These are phyloP conservation scores for Trimorus sp. DNA, from an alignment of 2,888 invertebrate genomes.

Conservation along the genomic window DNA sequence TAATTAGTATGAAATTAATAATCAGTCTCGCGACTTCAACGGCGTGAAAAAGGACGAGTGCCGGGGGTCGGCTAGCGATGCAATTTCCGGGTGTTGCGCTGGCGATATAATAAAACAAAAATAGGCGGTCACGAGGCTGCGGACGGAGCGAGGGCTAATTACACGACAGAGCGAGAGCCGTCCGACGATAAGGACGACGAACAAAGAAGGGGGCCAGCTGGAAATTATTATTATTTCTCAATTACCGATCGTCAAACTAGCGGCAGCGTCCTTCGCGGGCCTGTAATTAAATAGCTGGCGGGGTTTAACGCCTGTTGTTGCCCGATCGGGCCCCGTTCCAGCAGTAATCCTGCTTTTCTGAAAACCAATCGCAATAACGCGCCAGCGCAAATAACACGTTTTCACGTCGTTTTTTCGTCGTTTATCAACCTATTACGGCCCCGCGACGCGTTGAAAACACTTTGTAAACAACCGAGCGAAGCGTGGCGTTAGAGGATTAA, in stretches of 20 bases:
- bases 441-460: conserved; percentile 6
- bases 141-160: conserved; percentile 62
- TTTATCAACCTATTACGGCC: conserved; percentile 42
- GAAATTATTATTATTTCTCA: conserved; percentile 76
- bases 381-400: conserved; percentile 41
- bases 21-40: conserved; percentile 39
- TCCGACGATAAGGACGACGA: conserved; percentile 47
- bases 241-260: conserved; percentile 72
- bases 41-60: conserved; percentile 44
- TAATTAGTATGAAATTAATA: conserved; percentile 59
- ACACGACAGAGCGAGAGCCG: conserved; percentile 58
- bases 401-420: conserved; percentile 41
- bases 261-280: conserved; percentile 67
- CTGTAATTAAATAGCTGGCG: conserved; percentile 75
- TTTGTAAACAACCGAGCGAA: conserved; percentile 32
- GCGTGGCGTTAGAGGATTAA: conserved; percentile 53
- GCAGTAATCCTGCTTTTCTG: conserved; percentile 55
- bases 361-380: conserved; percentile 55
- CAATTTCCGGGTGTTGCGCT: conserved; percentile 67
- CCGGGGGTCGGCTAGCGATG: conserved; percentile 47
- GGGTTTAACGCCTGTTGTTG: conserved; percentile 74
- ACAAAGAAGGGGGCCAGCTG: conserved; percentile 68
- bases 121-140: conserved; percentile 63
- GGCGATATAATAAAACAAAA: conserved; percentile 66
- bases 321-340: conserved; percentile 44